Base-by-base conservation (phyloP, 2,113 vertebrate genomes). In the Oxygymnocypris stewartii region DNA sequence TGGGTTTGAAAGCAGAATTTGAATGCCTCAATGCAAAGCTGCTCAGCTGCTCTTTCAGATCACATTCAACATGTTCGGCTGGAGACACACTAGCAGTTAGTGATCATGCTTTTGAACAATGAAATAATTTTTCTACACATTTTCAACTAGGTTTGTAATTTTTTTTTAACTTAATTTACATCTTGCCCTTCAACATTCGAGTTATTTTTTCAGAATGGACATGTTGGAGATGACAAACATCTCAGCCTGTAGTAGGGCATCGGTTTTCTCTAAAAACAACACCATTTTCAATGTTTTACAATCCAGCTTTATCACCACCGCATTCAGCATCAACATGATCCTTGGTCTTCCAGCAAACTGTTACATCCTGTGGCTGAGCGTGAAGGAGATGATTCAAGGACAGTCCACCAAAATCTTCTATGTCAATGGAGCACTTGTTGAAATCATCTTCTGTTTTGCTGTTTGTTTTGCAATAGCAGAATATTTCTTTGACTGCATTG, bases 401-500 rank as follows among this genome's bases (percentile, higher is more conserved):
- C 37, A 65, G 13, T 81, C 79, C 20, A 65, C 37, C n/a, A 63
- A 81, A 47, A 81, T 81, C n/a, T 81, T 81, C n/a, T 0, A 3
- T 4, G 9, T 81, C 59, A 81, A 81, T 14, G 8, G 0, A 14
- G 6, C 79, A 8, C 59, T 81, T 0, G n/a, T n/a, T 63, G 79
- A 81, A 63, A 44, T 81, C 59, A 65, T 47, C 59, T 81, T 65
- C 57, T 44, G 79, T 42, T 18, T 10, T 25, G 8, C 13, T 13
- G 0, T 28, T 42, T 42, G 13, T n/a, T 59, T n/a, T 25, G 10
- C 3, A 1, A 44, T 81, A 44, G 13, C 23, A 14, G 25, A 80
- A 20, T 28, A 81, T 81, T 80, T 80, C 35, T 80, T 80, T 25
- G 25, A 47, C 13, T 81, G 79, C 40, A 65, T 4, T 16, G 6